Evolutionary conservation across 2,888 invertebrate genomes (phyloP).

Genomic region (Rambutsinella grinnellia): DNA sequence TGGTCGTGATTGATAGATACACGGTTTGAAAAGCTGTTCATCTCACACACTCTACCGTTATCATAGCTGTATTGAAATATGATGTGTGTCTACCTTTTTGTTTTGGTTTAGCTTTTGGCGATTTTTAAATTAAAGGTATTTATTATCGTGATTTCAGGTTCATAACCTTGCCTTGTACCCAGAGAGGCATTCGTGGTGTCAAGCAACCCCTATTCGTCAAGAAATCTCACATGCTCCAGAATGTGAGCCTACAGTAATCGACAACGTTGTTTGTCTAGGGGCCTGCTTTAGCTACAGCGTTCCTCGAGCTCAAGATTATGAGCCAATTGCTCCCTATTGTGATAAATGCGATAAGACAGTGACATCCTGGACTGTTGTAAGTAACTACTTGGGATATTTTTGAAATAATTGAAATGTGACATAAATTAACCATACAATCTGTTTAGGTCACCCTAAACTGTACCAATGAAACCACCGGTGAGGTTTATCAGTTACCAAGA

Average conservation of each 20-base stretch:
- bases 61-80: too few relatives aligned
- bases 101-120: background rate
- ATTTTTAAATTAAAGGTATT: background rate
- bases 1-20: too few relatives aligned
- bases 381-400: constrained; percentile 56
- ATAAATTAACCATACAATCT: too few relatives aligned
- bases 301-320: constrained; percentile 76
- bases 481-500: constrained; percentile 60
- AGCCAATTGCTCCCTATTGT: constrained; percentile 77
- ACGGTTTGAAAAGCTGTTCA: too few relatives aligned
- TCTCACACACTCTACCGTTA: too few relatives aligned
- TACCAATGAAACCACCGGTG: constrained; percentile 65
- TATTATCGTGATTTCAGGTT: constrained; percentile 70
- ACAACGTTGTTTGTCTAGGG: constrained; percentile 80
- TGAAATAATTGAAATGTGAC: background rate
- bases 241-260: constrained; percentile 76
- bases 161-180: constrained; percentile 79
- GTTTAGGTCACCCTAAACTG: constrained; percentile 76
- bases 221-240: constrained; percentile 73
- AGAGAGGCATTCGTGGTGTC: constrained; percentile 80
- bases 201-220: constrained; percentile 74
- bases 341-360: constrained; percentile 79
- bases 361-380: constrained; percentile 77
- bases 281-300: constrained; percentile 81
- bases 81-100: too few relatives aligned